Base-by-base conservation (phyloP, 1,140 invertebrate species). In the Diabrotica virgifera region DNA sequence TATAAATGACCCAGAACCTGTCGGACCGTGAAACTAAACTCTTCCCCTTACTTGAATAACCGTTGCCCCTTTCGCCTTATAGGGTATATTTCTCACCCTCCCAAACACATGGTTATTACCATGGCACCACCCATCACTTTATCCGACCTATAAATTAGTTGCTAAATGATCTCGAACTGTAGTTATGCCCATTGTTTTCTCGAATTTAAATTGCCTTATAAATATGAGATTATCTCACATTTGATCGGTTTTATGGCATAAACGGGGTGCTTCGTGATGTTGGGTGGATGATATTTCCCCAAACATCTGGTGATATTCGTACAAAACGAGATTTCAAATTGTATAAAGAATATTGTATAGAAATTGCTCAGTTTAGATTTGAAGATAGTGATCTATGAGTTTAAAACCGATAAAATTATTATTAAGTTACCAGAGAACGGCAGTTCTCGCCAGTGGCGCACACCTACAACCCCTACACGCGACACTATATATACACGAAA, bases 201-300 rank as follows among this genome's bases (percentile, higher is more conserved):
- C 67, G 72, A 69, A 72, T 72, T 74, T 72, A 74, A 72, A 72
- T 72, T 70, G 70, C 66, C 70, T 74, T 70, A 74, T 74, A 70
- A 74, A 72, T 72, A 74, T 70, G 68, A 68, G 70, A 72, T 74
- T 72, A 69, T 70, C 60, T 59, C 24, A 24, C 58, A 36, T 69
- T 65, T 68, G 60, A 69, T 59, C 51, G 60, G 68, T 62, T 72
- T 72, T 69, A 69, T 70, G 57, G 52, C 59, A 56, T 61, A 62
- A 38, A 56, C 51, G 53, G 66, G 51, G 51, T 57, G 61, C n/a
- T 52, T 24, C 24, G 24, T 24, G 24, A 24, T 24, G 24, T 24
- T 24, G 24, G 24, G 1, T 24, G 53, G n/a, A 12, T 68, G 60
- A 62, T 67, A 59, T 40, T 58, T 63, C 53, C 35, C 24, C 52